Conservation (phyloP, 2,888 invertebrate genomes). For the Pachycephus smyrnensis region DNA sequence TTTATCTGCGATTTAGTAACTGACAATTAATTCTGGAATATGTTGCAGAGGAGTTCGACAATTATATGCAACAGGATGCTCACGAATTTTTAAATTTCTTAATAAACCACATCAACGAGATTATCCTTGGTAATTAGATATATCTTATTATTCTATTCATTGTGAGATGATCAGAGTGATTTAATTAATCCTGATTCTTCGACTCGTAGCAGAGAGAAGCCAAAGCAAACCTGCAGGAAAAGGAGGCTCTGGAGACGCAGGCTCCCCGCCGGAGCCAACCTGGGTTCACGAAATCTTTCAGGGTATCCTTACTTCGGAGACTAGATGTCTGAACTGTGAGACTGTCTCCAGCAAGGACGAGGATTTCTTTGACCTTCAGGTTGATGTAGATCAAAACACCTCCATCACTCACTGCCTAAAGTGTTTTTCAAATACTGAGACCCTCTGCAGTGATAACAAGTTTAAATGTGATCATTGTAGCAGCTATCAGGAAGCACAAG, state of each 20-base stretch:
- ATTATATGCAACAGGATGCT: slow-evolving; percentile 99
- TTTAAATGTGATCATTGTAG: slow-evolving; percentile 99
- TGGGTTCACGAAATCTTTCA: slow-evolving; percentile 99
- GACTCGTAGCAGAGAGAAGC: slow-evolving; percentile 78
- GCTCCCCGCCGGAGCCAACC: slow-evolving; percentile 84
- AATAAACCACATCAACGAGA: slow-evolving; percentile 98
- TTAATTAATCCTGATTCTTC: neutral
- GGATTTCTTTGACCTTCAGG: slow-evolving; percentile 98
- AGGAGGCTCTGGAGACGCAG: slow-evolving; percentile 70
- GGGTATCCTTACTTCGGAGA: slow-evolving; percentile 99
- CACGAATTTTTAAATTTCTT: slow-evolving; percentile 99
- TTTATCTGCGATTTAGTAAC: neutral
- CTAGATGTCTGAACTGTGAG: slow-evolving; percentile 98
- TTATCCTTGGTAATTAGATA: slow-evolving; percentile 84
- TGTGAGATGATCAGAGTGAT: neutral
- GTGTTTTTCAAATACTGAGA: slow-evolving; percentile 98
- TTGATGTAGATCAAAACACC: slow-evolving; percentile 99
- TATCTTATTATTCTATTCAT: neutral
- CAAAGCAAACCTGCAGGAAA: slow-evolving; percentile 73
- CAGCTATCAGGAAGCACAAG: slow-evolving; percentile 98
- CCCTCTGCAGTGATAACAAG: slow-evolving; percentile 98
- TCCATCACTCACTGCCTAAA: slow-evolving; percentile 98
- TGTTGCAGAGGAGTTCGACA: slow-evolving; percentile 96
- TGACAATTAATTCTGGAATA: slow-evolving; percentile 5
- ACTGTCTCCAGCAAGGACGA: slow-evolving; percentile 99